Evolutionary conservation across 2,888 invertebrate species (phyloP), one percentile per base, ranked within the genome.

Genomic region (Tethea ocularis): DNA sequence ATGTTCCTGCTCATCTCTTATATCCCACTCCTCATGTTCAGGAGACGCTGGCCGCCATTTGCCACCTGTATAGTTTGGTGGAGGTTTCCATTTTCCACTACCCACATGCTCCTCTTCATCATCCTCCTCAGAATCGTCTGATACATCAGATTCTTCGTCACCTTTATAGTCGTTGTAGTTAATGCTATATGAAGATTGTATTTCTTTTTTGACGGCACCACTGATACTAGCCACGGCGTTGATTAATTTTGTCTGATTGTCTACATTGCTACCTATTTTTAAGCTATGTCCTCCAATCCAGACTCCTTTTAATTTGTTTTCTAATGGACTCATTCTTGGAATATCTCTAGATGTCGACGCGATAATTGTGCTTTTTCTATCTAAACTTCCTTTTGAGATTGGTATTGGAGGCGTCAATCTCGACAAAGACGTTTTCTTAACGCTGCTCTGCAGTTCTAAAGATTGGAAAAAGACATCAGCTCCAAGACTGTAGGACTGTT

Each of bases 381-480:
- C 87, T 58, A 80, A 61, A 56, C 63, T 83, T 0, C 83, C 68
- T 78, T 87, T 92, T 0, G 90, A 75, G 64, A 86, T 80, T 0
- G 90, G 77, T 51, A 90, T 89, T 1, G 91, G 88, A 22, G 91
- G 89, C 17, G 94, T 93, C 0, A 94, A 87, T 57, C 94, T 88
- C 0, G 94, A 88, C 0, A 94, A 78, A 0, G 93, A 88, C 33
- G 93, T 90, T 66, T 94, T 94, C 71, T 95, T 96, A 0, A 94
- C 93, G 73, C 96, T 96, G 75, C 97, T 97, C 74, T 96, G 96
- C 15, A 97, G 82, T 77, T 97, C 96, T 38, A 98, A 86, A 0
- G 97, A 97, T 41, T 96, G 97, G 75, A 98, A 98, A 85, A 98
- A 98, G 6, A 97, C 96, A 79, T 97, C 97, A 0, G 97, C 97